Conservation (phyloP, 2,113 vertebrate genomes). For the Hypocryptadius cinnamomeus region DNA sequence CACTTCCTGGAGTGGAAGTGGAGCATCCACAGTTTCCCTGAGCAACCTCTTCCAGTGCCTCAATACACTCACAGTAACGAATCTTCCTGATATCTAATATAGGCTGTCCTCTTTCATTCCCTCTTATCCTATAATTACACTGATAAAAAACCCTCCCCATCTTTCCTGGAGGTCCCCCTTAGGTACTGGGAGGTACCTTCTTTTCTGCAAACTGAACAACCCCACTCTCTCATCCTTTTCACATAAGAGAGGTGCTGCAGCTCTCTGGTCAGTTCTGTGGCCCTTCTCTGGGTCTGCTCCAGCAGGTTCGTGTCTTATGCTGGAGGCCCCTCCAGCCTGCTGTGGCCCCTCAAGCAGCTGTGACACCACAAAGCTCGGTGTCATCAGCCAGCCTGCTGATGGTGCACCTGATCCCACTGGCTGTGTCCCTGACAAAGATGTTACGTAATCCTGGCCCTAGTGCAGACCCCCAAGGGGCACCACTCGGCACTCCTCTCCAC, state of each 20-base stretch:
- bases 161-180: neutral
- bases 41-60: neutral
- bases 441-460: accelerated
- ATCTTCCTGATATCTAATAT: neutral
- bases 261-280: neutral
- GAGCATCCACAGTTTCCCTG: neutral
- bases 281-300: neutral
- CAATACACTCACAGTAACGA: neutral
- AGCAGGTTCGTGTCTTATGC: neutral
- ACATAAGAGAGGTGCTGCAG: neutral
- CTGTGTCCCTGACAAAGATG: neutral
- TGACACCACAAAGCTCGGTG: neutral
- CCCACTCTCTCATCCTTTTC: neutral
- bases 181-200: neutral
- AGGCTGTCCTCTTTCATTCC: neutral
- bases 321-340: too few relatives aligned
- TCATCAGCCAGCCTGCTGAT: neutral
- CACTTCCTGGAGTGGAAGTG: neutral
- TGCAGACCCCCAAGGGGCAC: neutral
- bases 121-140: neutral
- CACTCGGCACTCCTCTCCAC: neutral
- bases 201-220: neutral
- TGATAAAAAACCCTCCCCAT: neutral
- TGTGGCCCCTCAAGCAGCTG: neutral
- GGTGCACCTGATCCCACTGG: neutral